Percentiles rank a stretch among this genome's conserved stretches.
These are phyloP conservation scores for Amphipyra berbera DNA, from an alignment of 2,888 invertebrate genomes.

Conservation along the genomic window DNA sequence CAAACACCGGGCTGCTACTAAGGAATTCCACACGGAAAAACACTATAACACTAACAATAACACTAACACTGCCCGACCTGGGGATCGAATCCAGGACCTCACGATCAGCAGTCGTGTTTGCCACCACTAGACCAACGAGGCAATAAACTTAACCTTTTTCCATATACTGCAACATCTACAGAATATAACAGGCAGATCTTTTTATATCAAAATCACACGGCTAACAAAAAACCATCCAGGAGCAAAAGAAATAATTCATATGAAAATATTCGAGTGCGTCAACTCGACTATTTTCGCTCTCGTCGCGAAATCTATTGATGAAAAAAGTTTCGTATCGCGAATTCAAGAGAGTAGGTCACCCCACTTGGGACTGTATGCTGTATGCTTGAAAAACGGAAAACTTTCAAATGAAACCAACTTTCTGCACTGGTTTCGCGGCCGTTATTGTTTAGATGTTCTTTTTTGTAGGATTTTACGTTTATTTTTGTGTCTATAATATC, in stretches of 20 bases:
- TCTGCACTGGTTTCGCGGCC: constrained; percentile 22
- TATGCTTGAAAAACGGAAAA: constrained; percentile 47
- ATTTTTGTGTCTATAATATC: neutral
- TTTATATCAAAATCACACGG: neutral
- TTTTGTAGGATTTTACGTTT: constrained; percentile 8
- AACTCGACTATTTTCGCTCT: constrained; percentile 28
- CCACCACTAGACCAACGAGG: too few species aligned
- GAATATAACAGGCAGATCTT: neutral
- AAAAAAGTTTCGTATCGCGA: constrained; percentile 55
- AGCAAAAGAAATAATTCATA: constrained; percentile 6
- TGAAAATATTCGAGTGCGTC: constrained; percentile 33
- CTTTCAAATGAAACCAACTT: constrained; percentile 58
- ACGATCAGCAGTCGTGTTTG: too few species aligned
- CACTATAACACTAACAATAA: too few species aligned
- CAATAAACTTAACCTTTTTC: too few species aligned
- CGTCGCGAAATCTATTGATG: constrained; percentile 52
- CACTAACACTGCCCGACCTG: too few species aligned
- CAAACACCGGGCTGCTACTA: too few species aligned
- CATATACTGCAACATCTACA: neutral
- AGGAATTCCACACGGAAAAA: too few species aligned
- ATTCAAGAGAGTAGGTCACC: constrained; percentile 55
- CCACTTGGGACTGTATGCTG: constrained; percentile 50
- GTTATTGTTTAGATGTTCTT: constrained; percentile 45
- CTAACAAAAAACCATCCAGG: constrained; percentile 5
- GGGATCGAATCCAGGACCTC: too few species aligned